A percentile compares a stretch with the other conserved stretches of the same genome.
Evolutionary conservation across 2,888 invertebrate species (phyloP).

Genomic region (Andrena praecox): DNA sequence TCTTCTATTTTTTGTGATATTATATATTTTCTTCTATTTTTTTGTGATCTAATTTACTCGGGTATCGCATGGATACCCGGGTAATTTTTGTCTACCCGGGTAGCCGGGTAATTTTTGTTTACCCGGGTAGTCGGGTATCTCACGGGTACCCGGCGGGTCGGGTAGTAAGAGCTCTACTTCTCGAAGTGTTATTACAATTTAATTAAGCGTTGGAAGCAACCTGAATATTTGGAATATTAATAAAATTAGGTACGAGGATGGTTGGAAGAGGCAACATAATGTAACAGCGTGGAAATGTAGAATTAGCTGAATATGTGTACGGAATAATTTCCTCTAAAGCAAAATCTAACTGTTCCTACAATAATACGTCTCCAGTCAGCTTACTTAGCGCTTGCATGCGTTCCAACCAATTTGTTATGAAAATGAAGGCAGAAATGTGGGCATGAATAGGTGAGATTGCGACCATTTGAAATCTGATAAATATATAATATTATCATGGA

Average conservation of each 20-base stretch:
- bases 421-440: not conserved
- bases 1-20: too few species aligned
- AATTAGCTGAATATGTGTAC: conserved; percentile 2
- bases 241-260: not conserved
- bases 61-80: too few species aligned
- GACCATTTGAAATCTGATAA: not conserved
- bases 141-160: too few species aligned
- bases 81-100: too few species aligned
- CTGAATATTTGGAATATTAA: not conserved
- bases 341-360: conserved; percentile 1
- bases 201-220: not conserved
- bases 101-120: too few species aligned
- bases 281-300: conserved; percentile 2
- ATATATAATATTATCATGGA: not conserved
- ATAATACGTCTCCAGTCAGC: conserved; percentile 5
- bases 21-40: too few species aligned
- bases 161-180: too few species aligned
- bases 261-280: not conserved
- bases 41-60: too few species aligned
- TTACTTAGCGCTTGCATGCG: conserved; percentile 3
- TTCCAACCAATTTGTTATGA: not conserved
- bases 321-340: not conserved
- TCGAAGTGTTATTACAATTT: not conserved
- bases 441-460: not conserved
- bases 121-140: too few species aligned